Evolutionary conservation across 2,113 vertebrate species (phyloP).

Genomic region (pig (Sus scrofa)): T2T-Sscrofa CM000813.6:131852001-131852500

Average conservation of each 20-base stretch:
- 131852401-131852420: background rate
- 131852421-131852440: background rate
- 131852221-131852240: background rate
- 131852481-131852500: background rate
- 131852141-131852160: background rate
- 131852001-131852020: conserved; percentile 9
- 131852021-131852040: background rate
- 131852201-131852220: background rate
- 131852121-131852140: background rate
- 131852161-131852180: background rate
- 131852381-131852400: background rate
- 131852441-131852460: background rate
- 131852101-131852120: background rate
- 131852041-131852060: background rate
- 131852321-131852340: background rate
- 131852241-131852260: background rate
- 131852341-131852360: background rate
- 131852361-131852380: background rate
- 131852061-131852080: background rate
- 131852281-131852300: background rate
- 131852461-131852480: background rate
- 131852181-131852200: background rate
- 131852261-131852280: background rate
- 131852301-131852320: background rate
- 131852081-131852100: conserved; percentile 16